Evolutionary conservation across 2,797 vertebrate genomes (phyloP).

Genomic region (Coilia nasus): DNA sequence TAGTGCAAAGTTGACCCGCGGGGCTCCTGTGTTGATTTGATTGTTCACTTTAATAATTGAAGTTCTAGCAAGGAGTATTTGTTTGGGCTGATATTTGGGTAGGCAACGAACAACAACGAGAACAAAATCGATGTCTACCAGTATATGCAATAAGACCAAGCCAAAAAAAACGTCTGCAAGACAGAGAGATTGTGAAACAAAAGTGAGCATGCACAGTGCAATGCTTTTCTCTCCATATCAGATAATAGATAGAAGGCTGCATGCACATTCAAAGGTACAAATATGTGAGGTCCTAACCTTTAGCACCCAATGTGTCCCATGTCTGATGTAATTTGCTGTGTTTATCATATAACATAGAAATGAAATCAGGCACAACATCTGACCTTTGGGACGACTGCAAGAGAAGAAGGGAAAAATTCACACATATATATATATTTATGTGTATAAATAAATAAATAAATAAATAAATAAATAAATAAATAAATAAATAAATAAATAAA

Average conservation of each 20-base stretch:
- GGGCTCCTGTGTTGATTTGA: background rate
- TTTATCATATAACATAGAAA: slow-evolving; percentile 6
- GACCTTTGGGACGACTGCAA: background rate
- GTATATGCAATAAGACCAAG: background rate
- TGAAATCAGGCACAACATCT: background rate
- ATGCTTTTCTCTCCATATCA: background rate
- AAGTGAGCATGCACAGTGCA: background rate
- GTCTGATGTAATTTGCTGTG: background rate
- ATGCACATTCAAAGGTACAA: slow-evolving; percentile 5
- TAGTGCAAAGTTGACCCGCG: background rate
- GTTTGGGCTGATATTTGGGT: background rate
- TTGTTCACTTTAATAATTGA: slow-evolving; percentile 1
- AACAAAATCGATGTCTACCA: background rate
- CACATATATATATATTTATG: no score
- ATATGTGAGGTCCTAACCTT: background rate
- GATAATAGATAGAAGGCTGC: background rate
- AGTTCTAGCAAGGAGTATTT: background rate
- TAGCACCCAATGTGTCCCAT: background rate
- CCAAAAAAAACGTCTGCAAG: slow-evolving; percentile 4
- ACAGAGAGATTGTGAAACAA: background rate
- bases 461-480: background rate
- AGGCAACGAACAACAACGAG: background rate
- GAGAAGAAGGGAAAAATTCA: background rate
- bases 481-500: background rate
- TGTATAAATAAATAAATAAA: no score